These are phyloP conservation scores for Cactoblastis cactorum DNA, from an alignment of 2,888 invertebrate genomes.

Conservation along the genomic window DNA sequence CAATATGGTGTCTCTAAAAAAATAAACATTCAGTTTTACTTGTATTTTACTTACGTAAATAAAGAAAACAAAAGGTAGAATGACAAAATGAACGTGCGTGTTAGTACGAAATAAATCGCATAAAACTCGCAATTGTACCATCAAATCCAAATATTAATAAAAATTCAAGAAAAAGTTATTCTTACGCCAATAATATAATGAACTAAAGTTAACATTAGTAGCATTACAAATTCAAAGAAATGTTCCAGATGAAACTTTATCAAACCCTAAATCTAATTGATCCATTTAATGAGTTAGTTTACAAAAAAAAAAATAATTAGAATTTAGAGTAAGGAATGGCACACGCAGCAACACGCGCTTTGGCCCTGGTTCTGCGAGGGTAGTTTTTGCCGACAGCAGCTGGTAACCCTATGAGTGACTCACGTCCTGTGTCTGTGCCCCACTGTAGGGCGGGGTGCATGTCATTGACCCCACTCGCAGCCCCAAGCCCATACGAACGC, in stretches of 20 bases:
- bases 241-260: not conserved
- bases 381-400: constrained; percentile 75
- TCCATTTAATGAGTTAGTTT: constrained; percentile 23
- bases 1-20: constrained; percentile 11
- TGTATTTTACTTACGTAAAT: constrained; percentile 2
- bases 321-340: constrained; percentile 35
- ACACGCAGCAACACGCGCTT: constrained; percentile 42
- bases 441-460: constrained; percentile 71
- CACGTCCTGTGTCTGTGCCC: constrained; percentile 73
- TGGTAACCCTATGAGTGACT: constrained; percentile 74
- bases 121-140: constrained; percentile 18
- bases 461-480: constrained; percentile 75
- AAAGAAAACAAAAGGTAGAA: constrained; percentile 15
- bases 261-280: constrained; percentile 5
- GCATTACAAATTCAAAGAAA: not conserved
- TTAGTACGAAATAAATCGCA: constrained; percentile 21
- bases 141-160: constrained; percentile 19
- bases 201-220: not conserved
- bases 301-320: constrained; percentile 37
- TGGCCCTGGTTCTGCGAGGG: constrained; percentile 47
- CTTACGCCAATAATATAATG: not conserved
- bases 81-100: constrained; percentile 24
- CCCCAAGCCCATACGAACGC: constrained; percentile 63
- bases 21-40: constrained; percentile 9
- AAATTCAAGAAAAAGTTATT: not conserved